Base-by-base conservation (phyloP, 1,140 invertebrate genomes). In the Pseudomyrmex sp. region DNA sequence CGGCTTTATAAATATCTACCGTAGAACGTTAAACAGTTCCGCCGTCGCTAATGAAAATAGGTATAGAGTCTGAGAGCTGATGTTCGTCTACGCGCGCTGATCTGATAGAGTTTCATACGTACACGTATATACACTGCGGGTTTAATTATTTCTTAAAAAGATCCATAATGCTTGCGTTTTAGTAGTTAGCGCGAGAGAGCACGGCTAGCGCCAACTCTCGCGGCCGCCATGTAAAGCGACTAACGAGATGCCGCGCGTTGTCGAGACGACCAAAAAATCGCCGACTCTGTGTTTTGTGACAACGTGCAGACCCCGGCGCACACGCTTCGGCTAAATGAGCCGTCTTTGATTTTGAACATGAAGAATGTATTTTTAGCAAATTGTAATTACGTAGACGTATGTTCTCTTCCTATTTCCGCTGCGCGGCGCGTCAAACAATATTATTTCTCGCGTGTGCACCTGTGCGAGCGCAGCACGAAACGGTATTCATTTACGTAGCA, bases 1-100 rank as follows among this genome's bases (percentile, higher is more conserved):
- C 88, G 5, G 75, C 89, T 92, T 91, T 92, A 92, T 91, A 92
- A 92, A 92, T 92, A 92, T 92, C 91, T 90, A 79, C 83, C 87
- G 86, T 85, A 87, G 85, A 90, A 92, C 91, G 89, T 92, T 92
- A 90, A 92, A 91, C 91, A 92, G 90, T 91, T 87, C 85, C 80
- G 84, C 86, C 79, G 69, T 84, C 85, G 65, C 84, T 90, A 91
- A 91, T 89, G 86, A 91, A 91, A 92, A 88, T 89, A 90, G 79
- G 63, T 86, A 83, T 70, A 69, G 72, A 84, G 69, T 59, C 70
- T 79, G 75, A 77, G 73, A 79, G 83, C 72, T 69, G 72, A 59
- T 44, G 50, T 58, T 61, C 74, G 56, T 48, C 62, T 23, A 52
- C 44, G n/a, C 44, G 65, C 65, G 66, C 72, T 20, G 54, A 86